Evolutionary conservation across 2,113 vertebrate genomes (phyloP).

Genomic region (Urocynchramus pylzowi): DNA sequence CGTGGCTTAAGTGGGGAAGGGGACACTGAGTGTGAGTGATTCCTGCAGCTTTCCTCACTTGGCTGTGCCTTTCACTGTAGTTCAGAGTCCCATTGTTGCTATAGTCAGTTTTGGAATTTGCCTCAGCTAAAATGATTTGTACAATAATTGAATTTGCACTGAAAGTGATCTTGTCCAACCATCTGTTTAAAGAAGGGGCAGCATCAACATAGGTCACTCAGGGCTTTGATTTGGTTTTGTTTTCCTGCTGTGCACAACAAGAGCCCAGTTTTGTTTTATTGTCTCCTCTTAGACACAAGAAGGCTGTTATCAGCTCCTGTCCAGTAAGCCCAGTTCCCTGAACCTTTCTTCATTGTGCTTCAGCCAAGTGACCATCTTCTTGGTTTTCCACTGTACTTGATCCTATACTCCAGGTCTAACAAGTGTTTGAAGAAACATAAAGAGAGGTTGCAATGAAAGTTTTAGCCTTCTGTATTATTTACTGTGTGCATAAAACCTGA

Average conservation of each 20-base stretch:
- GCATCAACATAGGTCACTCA: neutral
- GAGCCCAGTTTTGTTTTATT: neutral
- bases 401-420: neutral
- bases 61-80: neutral
- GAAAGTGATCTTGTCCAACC: neutral
- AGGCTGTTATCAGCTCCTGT: neutral
- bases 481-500: neutral
- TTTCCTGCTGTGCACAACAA: neutral
- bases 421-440: neutral
- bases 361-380: neutral
- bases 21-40: neutral
- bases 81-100: neutral
- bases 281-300: neutral
- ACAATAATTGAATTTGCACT: neutral
- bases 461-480: neutral
- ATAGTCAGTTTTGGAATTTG: neutral
- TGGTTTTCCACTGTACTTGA: neutral
- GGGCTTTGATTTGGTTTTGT: neutral
- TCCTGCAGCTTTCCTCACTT: neutral
- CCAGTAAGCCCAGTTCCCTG: neutral
- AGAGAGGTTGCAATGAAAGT: neutral
- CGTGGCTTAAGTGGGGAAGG: neutral
- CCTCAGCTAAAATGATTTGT: neutral
- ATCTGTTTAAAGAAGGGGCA: neutral
- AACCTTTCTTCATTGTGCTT: neutral